Evolutionary conservation across 64 coral and sea anemone genomes (phyloP).

Genomic region (Stichodactyla mertensii): DNA sequence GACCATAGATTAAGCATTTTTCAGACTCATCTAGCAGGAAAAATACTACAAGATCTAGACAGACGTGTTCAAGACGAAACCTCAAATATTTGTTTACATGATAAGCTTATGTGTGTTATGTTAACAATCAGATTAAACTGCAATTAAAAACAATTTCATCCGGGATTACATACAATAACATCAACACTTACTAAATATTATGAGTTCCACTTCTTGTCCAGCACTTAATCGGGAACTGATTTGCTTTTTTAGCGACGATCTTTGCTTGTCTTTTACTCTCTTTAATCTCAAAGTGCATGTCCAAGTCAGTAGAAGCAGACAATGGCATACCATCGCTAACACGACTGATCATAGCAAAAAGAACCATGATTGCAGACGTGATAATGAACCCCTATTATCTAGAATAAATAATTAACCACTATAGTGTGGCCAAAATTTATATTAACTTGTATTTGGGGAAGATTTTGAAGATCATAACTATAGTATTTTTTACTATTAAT

Average conservation of each 20-base stretch:
- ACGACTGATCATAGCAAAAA: slow-evolving; percentile 89
- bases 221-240: slow-evolving; percentile 83
- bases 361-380: slow-evolving; percentile 49
- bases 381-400: slow-evolving; percentile 6
- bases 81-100: background rate
- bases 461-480: background rate
- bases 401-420: background rate
- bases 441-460: background rate
- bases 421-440: background rate
- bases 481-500: background rate
- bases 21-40: no score
- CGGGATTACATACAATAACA: background rate
- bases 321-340: slow-evolving; percentile 69
- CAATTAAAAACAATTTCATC: background rate
- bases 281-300: slow-evolving; percentile 90
- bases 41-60: no score
- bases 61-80: background rate
- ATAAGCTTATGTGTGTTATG: background rate
- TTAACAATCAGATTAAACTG: background rate
- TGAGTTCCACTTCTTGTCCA: slow-evolving; percentile 69
- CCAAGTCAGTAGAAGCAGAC: slow-evolving; percentile 80
- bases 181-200: slow-evolving; percentile 67
- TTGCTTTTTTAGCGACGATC: slow-evolving; percentile 68
- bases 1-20: no score
- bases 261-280: slow-evolving; percentile 83